A percentile compares a stretch with the other conserved stretches of the same genome.
Conservation (phyloP, 2,797 vertebrate species). For the Xiphorhynchus erythropygius region DNA sequence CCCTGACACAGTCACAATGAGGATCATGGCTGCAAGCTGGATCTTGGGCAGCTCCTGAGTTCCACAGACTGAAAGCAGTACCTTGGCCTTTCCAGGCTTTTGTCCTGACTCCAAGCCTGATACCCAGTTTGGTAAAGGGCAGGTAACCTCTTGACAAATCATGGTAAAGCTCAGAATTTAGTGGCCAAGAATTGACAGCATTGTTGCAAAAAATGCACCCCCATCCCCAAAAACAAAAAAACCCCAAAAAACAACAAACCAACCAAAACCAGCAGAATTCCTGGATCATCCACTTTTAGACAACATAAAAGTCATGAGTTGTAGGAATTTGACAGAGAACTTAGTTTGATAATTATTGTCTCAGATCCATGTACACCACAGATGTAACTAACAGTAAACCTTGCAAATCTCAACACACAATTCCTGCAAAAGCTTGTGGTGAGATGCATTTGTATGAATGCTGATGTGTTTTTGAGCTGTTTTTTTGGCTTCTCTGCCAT, state of each 20-base stretch:
- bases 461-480: not conserved
- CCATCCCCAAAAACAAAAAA: too few species aligned
- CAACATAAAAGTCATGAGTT: not conserved
- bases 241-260: too few species aligned
- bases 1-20: not conserved
- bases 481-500: accelerated
- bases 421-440: not conserved
- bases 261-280: not conserved
- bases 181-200: not conserved
- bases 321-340: not conserved
- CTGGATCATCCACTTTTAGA: not conserved
- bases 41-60: not conserved
- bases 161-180: not conserved
- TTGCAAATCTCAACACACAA: not conserved
- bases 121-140: not conserved
- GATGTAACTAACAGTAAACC: not conserved
- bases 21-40: not conserved
- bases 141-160: not conserved
- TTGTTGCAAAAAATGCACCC: not conserved
- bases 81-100: not conserved
- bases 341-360: not conserved
- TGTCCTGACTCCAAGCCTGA: not conserved
- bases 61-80: not conserved
- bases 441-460: not conserved
- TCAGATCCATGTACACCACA: not conserved